phyloP scores from a whole-genome alignment of 2,888 invertebrate genomes.

The Patella depressa region DNA sequence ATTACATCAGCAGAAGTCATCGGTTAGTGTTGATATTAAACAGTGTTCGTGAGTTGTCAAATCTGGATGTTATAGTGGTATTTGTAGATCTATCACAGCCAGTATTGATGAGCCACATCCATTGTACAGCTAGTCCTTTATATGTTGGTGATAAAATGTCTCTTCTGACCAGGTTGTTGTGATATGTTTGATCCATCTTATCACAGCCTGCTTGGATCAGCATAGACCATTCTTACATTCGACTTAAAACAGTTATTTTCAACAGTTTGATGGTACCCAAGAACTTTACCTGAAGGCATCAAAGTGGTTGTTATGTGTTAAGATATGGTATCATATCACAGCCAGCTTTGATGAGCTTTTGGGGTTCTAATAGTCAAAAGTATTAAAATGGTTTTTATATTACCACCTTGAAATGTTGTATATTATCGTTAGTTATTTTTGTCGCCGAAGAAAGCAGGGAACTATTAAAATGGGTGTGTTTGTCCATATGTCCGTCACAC shows the following conservation, averaged over 20 bases:
- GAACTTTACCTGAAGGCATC: conserved; percentile 17
- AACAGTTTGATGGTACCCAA: no score
- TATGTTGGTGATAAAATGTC: background rate
- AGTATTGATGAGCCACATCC: conserved; percentile 89
- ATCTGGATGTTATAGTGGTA: conserved; percentile 84
- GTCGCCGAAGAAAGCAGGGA: no score
- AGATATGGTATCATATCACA: conserved; percentile 62
- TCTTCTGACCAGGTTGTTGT: conserved; percentile 61
- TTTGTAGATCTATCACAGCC: conserved; percentile 85
- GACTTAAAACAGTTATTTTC: background rate
- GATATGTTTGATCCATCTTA: conserved; percentile 76
- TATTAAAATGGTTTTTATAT: no score
- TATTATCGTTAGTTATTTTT: no score
- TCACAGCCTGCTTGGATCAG: conserved; percentile 97
- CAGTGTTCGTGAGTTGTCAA: conserved; percentile 76
- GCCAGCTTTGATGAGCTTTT: conserved; percentile 77
- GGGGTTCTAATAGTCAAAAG: no score
- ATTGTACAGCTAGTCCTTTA: background rate
- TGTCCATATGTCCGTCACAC: no score
- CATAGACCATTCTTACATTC: background rate
- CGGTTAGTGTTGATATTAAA: background rate
- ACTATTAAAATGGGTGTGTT: no score
- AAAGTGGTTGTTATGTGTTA: conserved; percentile 65
- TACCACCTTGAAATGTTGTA: no score
- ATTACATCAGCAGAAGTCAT: background rate